Percentiles rank a stretch among this genome's conserved stretches.
Evolutionary conservation across 2,113 vertebrate genomes (phyloP).

Genomic region (Petrocephalus zakoni): DNA sequence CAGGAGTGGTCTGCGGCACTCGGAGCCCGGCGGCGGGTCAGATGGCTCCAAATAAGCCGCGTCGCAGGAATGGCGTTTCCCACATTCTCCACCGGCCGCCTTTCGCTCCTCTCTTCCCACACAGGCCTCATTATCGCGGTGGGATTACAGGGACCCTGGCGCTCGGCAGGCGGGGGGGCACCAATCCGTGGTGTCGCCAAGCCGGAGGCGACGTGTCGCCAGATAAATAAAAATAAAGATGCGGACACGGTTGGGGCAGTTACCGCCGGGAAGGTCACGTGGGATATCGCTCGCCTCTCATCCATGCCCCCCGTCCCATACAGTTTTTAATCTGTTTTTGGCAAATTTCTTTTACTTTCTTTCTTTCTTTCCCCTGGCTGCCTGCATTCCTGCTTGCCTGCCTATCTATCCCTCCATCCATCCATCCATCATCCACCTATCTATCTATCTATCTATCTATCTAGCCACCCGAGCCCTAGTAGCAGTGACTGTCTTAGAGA

Average conservation of each 20-base stretch:
- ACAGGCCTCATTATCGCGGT: neutral
- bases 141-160: neutral
- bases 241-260: neutral
- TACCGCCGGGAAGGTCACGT: neutral
- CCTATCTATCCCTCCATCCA: neutral
- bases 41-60: constrained; percentile 39
- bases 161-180: neutral
- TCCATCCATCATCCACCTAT: neutral
- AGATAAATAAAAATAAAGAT: neutral
- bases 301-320: neutral
- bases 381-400: neutral
- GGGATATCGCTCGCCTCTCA: neutral
- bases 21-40: constrained; percentile 39
- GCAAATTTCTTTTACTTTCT: neutral
- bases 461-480: neutral
- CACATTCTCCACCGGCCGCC: constrained; percentile 38
- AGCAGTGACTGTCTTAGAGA: neutral
- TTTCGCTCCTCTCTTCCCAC: neutral
- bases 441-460: neutral
- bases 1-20: constrained; percentile 49
- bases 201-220: neutral
- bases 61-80: constrained; percentile 42
- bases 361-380: neutral
- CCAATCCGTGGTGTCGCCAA: neutral
- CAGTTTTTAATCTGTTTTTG: neutral